phyloP scores from a whole-genome alignment of 2,113 vertebrate genomes.

The Pollachius pollachius region DNA sequence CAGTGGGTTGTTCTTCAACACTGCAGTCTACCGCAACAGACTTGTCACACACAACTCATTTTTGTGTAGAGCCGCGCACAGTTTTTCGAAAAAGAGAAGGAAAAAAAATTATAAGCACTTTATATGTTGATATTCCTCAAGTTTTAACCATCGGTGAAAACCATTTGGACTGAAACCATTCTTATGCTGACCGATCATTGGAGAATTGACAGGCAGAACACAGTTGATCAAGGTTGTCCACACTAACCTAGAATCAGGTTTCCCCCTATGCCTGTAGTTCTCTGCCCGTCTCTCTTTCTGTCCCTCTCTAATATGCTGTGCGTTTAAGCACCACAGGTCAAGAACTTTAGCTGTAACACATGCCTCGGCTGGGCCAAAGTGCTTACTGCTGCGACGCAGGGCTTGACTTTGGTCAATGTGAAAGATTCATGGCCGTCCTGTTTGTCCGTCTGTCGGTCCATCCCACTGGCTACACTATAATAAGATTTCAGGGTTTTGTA shows the following conservation, averaged over 20 bases:
- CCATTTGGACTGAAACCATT: constrained; percentile 41
- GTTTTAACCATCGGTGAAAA: constrained; percentile 37
- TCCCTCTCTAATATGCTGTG: constrained; percentile 41
- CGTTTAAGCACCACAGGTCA: constrained; percentile 60
- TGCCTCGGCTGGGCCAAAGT: constrained; percentile 45
- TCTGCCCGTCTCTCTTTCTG: constrained; percentile 23
- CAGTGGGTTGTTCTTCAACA: too few species aligned
- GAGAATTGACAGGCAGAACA: constrained; percentile 43
- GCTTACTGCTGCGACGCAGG: constrained; percentile 63
- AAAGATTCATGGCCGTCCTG: constrained; percentile 63
- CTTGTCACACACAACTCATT: too few species aligned
- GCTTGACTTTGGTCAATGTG: constrained; percentile 68
- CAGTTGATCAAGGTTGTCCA: constrained; percentile 32
- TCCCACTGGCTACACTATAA: constrained; percentile 74
- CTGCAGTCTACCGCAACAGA: too few species aligned
- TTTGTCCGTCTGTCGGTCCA: constrained; percentile 67
- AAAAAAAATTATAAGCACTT: background rate
- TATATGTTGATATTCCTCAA: constrained; percentile 16
- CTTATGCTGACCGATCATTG: constrained; percentile 26
- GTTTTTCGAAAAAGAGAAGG: background rate
- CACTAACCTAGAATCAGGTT: constrained; percentile 8
- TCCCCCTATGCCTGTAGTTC: constrained; percentile 10
- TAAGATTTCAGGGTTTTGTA: constrained; percentile 72
- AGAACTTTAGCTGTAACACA: constrained; percentile 47
- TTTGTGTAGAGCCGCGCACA: too few species aligned